Conservation (phyloP, 1,140 invertebrate genomes). For the Stenopsyche tienmushanensis region DNA sequence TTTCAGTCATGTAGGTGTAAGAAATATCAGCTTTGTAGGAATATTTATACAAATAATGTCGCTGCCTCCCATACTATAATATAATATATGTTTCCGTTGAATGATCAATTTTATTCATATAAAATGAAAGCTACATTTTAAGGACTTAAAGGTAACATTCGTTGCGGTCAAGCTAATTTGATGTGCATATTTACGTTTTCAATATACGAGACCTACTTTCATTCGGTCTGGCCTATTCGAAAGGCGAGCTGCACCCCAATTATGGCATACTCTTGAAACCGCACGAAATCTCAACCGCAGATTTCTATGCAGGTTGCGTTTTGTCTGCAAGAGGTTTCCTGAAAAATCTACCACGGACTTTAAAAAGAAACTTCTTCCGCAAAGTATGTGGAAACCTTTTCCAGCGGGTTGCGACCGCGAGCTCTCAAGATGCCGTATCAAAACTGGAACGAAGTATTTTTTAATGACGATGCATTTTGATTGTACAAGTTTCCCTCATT, state of each 20-base stretch:
- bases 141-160: too few species aligned
- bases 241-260: background rate
- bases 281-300: background rate
- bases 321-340: background rate
- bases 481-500: background rate
- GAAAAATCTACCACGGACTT: background rate
- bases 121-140: too few species aligned
- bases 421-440: background rate
- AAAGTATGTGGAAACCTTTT: background rate
- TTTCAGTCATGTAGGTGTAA: too few species aligned
- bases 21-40: too few species aligned
- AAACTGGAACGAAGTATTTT: background rate
- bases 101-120: too few species aligned
- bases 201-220: too few species aligned
- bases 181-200: too few species aligned
- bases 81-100: too few species aligned
- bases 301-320: background rate
- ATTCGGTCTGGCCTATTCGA: too few species aligned
- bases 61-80: too few species aligned
- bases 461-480: slow-evolving; percentile 21
- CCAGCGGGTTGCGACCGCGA: background rate
- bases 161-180: too few species aligned
- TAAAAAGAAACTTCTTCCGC: slow-evolving; percentile 1
- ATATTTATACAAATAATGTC: too few species aligned
- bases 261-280: background rate